Conservation (phyloP, 2,113 vertebrate genomes). For the Hystrix cristata region DNA sequence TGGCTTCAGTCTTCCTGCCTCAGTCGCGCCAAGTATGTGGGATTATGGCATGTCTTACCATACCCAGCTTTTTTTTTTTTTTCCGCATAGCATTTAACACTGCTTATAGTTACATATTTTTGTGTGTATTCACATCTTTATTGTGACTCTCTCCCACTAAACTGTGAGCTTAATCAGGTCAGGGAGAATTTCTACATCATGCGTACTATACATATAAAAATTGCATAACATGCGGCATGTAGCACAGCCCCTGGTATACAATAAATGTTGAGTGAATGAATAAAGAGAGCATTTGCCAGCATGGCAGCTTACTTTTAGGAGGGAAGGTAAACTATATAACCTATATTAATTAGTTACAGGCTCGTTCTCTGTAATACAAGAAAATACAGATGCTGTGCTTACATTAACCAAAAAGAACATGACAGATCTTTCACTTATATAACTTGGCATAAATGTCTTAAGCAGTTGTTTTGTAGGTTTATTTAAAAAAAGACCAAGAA, state of each 20-base stretch:
- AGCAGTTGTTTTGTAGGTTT: constrained; percentile 29
- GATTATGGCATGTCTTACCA: neutral
- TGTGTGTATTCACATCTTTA: constrained; percentile 21
- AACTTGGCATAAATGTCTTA: constrained; percentile 57
- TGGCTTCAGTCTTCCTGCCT: neutral
- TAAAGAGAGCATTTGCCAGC: neutral
- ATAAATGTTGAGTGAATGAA: constrained; percentile 20
- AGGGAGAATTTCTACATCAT: constrained; percentile 14
- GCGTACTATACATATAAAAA: neutral
- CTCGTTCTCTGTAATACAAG: neutral
- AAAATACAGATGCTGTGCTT: neutral
- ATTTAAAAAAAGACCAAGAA: neutral
- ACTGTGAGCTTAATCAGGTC: neutral
- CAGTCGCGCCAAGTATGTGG: neutral
- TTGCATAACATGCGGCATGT: neutral
- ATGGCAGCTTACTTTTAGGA: constrained; percentile 7
- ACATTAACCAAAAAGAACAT: constrained; percentile 41
- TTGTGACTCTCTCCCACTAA: constrained; percentile 42
- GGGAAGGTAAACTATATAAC: neutral
- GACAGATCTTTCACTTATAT: constrained; percentile 49
- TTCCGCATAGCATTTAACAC: neutral
- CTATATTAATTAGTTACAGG: neutral
- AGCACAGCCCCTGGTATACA: neutral
- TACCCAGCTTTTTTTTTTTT: neutral
- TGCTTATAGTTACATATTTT: constrained; percentile 27